Evolutionary conservation across 2,888 invertebrate genomes (phyloP).

Genomic region (Cerastis rubricosa): DNA sequence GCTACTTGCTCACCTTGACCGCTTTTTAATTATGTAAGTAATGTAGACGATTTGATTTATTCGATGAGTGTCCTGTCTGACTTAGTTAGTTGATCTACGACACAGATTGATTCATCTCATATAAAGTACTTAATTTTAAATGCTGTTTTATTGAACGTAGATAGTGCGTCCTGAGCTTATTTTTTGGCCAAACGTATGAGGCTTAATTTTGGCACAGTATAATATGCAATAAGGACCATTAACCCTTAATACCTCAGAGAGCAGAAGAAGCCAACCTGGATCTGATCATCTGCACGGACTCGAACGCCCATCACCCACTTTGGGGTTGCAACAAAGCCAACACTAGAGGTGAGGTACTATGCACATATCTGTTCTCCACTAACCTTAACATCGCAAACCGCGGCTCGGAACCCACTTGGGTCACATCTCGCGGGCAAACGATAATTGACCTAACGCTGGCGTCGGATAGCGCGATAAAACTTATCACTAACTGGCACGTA

Average conservation of each 20-base stretch:
- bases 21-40: neutral
- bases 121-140: neutral
- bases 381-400: too few relatives aligned
- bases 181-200: neutral
- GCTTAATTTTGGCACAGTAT: neutral
- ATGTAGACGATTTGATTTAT: constrained; percentile 11
- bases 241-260: neutral
- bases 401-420: too few relatives aligned
- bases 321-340: too few relatives aligned
- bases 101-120: neutral
- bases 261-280: too few relatives aligned
- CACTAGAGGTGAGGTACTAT: too few relatives aligned
- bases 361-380: too few relatives aligned
- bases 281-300: too few relatives aligned
- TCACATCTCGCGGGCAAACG: too few relatives aligned
- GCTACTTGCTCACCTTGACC: constrained; percentile 20
- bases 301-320: too few relatives aligned
- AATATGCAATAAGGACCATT: neutral
- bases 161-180: neutral
- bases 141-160: neutral
- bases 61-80: neutral
- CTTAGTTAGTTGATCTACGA: neutral
- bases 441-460: too few relatives aligned
- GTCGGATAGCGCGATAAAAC: too few relatives aligned
- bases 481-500: too few relatives aligned